These are phyloP conservation scores for Phalacrocorax carbo DNA, from an alignment of 2,113 vertebrate genomes.

Conservation along the genomic window DNA sequence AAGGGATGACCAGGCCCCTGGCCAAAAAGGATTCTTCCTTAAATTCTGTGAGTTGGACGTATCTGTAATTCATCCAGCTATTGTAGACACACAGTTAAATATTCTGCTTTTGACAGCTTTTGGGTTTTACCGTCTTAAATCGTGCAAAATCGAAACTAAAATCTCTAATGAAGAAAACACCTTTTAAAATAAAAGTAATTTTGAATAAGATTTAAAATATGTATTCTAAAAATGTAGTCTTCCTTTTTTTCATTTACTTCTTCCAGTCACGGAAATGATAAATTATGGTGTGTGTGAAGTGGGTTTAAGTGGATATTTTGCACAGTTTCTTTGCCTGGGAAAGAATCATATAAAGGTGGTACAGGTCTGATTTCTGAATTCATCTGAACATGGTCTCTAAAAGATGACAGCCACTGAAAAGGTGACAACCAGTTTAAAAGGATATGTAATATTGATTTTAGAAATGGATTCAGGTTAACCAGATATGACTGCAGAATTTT, in stretches of 20 bases:
- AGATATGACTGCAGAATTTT: constrained; percentile 13
- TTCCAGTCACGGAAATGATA: not conserved
- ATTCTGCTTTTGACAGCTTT: not conserved
- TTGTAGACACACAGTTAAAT: not conserved
- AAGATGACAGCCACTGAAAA: not conserved
- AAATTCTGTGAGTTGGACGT: not conserved
- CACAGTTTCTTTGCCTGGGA: not conserved
- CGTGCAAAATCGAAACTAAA: not conserved
- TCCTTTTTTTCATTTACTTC: not conserved
- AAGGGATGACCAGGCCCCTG: not conserved
- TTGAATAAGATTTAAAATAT: not conserved
- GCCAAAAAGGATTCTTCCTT: not conserved
- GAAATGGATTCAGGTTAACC: constrained; percentile 17
- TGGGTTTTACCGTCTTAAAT: not conserved
- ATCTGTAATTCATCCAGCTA: not conserved
- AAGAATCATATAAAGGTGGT: not conserved
- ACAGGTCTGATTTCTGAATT: not conserved
- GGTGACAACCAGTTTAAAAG: not conserved
- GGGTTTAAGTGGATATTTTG: not conserved
- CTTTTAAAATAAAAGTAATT: not conserved
- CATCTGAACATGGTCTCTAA: not conserved
- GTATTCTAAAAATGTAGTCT: not conserved
- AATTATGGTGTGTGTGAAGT: not conserved
- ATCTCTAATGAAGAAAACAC: not conserved
- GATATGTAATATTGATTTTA: constrained; percentile 10